Base-by-base conservation (phyloP, 2,888 invertebrate genomes). In the Drosophila sordidapex region DNA sequence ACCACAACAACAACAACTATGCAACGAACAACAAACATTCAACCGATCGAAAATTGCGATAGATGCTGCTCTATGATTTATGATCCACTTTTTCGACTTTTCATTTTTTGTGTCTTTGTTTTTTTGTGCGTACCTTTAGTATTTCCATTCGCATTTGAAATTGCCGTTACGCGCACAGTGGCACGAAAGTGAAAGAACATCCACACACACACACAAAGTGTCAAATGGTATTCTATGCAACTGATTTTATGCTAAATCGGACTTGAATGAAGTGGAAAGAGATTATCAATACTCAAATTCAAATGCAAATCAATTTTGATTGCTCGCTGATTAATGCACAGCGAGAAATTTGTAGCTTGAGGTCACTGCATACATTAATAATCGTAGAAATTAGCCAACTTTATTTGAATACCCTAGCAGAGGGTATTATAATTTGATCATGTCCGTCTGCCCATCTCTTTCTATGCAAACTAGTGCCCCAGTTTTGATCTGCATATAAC, bases 151-250 rank as follows among this genome's bases (percentile, higher is more conserved):
- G 68, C 64, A 51, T 68, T 74, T 36, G 46, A 46, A 60, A 25
- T 56, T 38, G 79, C 69, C 69, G 75, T 74, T 67, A 71, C 53
- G 59, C 48, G 53, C 80, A 77, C 76, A 77, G 76, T 77, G 76
- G 64, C 36, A 21, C 61, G 27, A 61, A 61, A 61, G 29, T 43
- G 13, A 40, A 29, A 56, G 67, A 67, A 67, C 43, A 13, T 40
- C 8, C 8, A 11, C 0, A 21, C 15, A 35, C 10, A 53, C 10
- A 53, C 3, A 18, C 18, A 18, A 25, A 11, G 15, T 25, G 33
- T 18, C 5, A 15, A 35, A 5, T 15, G 15, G 2, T 8, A 53
- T 53, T 53, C 33, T 25, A 8, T 1, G 21, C 15, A 13, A 52
- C 2, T 4, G 18, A 53, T 18, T 5, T 25, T 25, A 10, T 54